These are phyloP conservation scores for Agrotis ipsilon DNA, from an alignment of 2,888 invertebrate species.

Conservation along the genomic window DNA sequence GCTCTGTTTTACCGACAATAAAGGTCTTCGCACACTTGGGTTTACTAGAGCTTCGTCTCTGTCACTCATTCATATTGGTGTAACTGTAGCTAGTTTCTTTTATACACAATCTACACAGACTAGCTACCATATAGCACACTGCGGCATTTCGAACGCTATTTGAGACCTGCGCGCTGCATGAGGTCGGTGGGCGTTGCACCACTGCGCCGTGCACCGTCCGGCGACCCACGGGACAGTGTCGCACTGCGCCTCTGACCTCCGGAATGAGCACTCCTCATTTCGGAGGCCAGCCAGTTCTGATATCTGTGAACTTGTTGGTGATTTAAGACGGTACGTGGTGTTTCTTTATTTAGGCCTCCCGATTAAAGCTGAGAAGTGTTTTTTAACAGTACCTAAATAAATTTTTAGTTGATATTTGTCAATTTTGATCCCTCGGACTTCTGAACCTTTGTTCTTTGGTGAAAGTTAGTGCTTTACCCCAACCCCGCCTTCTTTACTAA, in stretches of 20 bases:
- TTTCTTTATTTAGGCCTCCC: background rate
- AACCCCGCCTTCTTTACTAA: no score
- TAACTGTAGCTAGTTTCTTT: background rate
- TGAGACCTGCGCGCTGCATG: slow-evolving; percentile 36
- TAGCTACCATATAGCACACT: slow-evolving; percentile 21
- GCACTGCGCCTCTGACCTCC: slow-evolving; percentile 27
- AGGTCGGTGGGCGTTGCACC: slow-evolving; percentile 23
- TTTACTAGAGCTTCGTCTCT: background rate
- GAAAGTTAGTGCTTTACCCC: background rate
- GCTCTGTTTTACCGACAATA: background rate
- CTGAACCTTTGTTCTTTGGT: slow-evolving; percentile 4
- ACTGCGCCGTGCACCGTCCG: background rate
- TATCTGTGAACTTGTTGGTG: background rate
- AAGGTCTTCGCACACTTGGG: background rate
- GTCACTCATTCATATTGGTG: background rate
- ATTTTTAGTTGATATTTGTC: no score
- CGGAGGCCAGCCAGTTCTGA: background rate
- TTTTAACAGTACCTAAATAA: no score
- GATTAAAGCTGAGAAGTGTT: background rate
- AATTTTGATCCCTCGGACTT: background rate
- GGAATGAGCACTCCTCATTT: slow-evolving; percentile 5
- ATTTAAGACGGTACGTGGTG: slow-evolving; percentile 15
- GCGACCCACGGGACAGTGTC: background rate
- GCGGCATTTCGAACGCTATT: slow-evolving; percentile 28
- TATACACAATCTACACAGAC: background rate